phyloP scores from a whole-genome alignment of 2,113 vertebrate genomes.

The Origma solitaria region DNA sequence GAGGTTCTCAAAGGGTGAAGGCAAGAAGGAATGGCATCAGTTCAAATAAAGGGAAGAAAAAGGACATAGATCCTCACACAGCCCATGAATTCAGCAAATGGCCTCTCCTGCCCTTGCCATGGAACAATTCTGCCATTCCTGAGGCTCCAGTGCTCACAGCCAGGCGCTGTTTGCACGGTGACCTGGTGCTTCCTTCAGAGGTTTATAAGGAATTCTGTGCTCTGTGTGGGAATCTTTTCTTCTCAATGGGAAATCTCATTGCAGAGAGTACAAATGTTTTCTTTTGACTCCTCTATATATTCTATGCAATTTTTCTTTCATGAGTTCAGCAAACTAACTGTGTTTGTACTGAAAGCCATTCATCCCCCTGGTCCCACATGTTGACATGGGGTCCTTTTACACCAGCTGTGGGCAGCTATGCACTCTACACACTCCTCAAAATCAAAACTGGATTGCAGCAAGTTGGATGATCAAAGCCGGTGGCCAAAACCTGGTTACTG shows the following conservation, averaged over 20 bases:
- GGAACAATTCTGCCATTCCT: neutral
- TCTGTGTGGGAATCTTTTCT: neutral
- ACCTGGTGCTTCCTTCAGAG: neutral
- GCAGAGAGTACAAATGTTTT: neutral
- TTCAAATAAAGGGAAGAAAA: neutral
- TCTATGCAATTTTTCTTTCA: neutral
- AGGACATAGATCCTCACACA: neutral
- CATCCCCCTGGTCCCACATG: neutral
- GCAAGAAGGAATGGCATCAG: neutral
- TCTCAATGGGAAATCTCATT: neutral
- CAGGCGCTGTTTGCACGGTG: neutral
- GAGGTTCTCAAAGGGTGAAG: neutral
- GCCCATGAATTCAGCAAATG: neutral
- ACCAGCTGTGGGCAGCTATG: neutral
- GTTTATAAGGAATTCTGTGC: neutral
- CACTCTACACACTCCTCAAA: neutral
- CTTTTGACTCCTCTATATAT: neutral
- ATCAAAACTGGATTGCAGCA: neutral
- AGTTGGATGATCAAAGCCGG: neutral
- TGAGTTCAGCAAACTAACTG: neutral
- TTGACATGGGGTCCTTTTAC: neutral
- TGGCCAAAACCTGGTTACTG: neutral
- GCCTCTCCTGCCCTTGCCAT: neutral
- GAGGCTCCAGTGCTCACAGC: neutral
- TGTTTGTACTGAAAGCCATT: neutral